Base-by-base conservation (phyloP, 1,140 invertebrate species). In the Lordiphosa collinella region DNA sequence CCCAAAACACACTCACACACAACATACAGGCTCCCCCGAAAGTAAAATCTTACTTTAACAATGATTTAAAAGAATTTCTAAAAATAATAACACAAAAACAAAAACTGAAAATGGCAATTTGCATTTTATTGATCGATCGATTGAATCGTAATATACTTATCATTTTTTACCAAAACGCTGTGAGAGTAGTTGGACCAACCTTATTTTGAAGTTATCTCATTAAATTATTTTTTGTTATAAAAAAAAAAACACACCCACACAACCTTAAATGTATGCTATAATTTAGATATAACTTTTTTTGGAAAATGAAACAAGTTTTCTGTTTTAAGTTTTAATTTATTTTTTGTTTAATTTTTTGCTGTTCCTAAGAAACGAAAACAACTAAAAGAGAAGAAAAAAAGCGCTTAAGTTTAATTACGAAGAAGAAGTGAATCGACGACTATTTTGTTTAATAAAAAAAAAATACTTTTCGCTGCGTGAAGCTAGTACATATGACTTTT, bases 301-400 rank as follows among this genome's bases (percentile, higher is more conserved):
- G 52, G 62, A 60, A 67, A 60, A 70, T 48, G 16, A 54, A 49
- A 64, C 22, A 76, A 56, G 34, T 25, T 50, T 50, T 65, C 54
- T 63, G n/a, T 74, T 64, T 84, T 84, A 84, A 84, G 78, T 78
- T 82, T 84, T 82, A 84, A 84, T 85, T 84, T 85, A 85, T 85
- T 84, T 82, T 52, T 69, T 70, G 58, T 63, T 70, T 69, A 57
- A 49, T 31, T 40, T 70, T 69, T 64, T 80, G 76, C 63, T 84
- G 72, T 84, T 84, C 78, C 78, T 84, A 82, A 61, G 60, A 76
- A 52, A 49, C 29, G 16, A 70, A 40, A 50, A 53, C 37, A 48
- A 43, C 46, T 50, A 79, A 71, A 47, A 40, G 54, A 29, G 25
- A 29, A 40, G 51, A 69, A 66, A 43, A 59, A 32, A 47, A 66